Evolutionary conservation across 2,888 invertebrate species (phyloP), one percentile per base, ranked within the genome.

Genomic region (Dysmachus trigonus): DNA sequence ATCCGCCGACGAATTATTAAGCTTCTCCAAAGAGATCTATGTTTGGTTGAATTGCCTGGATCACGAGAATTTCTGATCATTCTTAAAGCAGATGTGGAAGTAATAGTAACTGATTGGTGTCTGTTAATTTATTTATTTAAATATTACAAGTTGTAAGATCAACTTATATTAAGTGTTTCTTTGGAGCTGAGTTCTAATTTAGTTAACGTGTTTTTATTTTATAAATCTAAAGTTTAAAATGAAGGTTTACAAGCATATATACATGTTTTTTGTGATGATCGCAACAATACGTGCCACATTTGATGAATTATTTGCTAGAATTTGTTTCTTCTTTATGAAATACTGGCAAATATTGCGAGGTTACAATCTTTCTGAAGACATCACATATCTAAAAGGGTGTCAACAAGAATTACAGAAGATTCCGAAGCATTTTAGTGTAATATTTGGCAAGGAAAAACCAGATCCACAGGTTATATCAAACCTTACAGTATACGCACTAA

Each of bases 401-500:
- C 89, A 89, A 81, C 83, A 86, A 18, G 89, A 90, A 38, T 88
- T 92, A 22, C 89, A 88, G 4, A 95, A 95, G 91, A 91, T 94
- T 87, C 95, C 96, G 15, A 93, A 93, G 87, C 97, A 97, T 92
- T 90, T 97, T 89, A 95, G 95, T 86, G 91, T 97, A 79, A 92
- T 96, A 71, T 92, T 96, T 81, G 95, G 95, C 84, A 53, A 30
- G 85, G 93, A 93, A 89, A 92, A 94, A 87, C 94, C 94, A 71
- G 93, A 94, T 4, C 89, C 88, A 1, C 87, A 89, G 53, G 86
- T 89, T 8, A 91, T 97, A 87, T 94, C 95, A 38, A 95, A 95
- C 88, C 91, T 97, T 87, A 94, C 97, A 83, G 92, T 95, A 85
- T 98, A 97, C 96, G 95, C 96, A 89, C 93, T 96, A 84, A 93